A percentile compares a stretch with the other conserved stretches of the same genome.
phyloP scores from a whole-genome alignment of 2,797 vertebrate genomes.

The Aldrovandia affinis region DNA sequence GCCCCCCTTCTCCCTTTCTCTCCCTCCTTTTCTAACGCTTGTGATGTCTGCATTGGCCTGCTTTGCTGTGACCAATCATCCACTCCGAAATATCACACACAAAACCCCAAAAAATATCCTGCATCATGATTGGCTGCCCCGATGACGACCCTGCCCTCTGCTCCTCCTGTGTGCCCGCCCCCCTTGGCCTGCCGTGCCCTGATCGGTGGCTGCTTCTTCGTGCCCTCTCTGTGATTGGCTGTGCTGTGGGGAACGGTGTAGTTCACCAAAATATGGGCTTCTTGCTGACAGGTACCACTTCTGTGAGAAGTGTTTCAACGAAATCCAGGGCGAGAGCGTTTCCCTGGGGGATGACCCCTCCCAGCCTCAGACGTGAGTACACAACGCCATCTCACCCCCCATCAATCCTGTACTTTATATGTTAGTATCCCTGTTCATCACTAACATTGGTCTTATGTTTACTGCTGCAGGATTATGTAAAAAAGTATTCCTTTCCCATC shows the following conservation, averaged over 20 bases:
- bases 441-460: neutral
- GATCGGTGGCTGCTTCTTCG: constrained; percentile 86
- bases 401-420: neutral
- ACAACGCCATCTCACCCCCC: neutral
- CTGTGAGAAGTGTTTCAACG: constrained; percentile 99
- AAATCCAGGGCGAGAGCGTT: constrained; percentile 98
- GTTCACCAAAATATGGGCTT: constrained; percentile 99
- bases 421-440: neutral
- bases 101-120: constrained; percentile 58
- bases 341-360: constrained; percentile 98
- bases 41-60: constrained; percentile 87
- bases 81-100: constrained; percentile 60
- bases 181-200: constrained; percentile 84
- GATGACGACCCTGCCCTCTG: constrained; percentile 74
- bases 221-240: constrained; percentile 91
- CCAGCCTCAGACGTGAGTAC: constrained; percentile 96
- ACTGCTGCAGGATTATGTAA: neutral
- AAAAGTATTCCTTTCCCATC: neutral
- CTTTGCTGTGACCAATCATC: constrained; percentile 72
- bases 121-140: constrained; percentile 74
- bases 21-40: constrained; percentile 65
- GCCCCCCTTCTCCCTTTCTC: constrained; percentile 45
- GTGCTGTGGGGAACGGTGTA: constrained; percentile 88
- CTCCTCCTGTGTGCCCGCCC: constrained; percentile 73
- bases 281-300: constrained; percentile 99